A percentile compares a stretch with the other conserved stretches of the same genome.
These are phyloP conservation scores for Syritta pipiens DNA, from an alignment of 2,888 invertebrate species.

Conservation along the genomic window DNA sequence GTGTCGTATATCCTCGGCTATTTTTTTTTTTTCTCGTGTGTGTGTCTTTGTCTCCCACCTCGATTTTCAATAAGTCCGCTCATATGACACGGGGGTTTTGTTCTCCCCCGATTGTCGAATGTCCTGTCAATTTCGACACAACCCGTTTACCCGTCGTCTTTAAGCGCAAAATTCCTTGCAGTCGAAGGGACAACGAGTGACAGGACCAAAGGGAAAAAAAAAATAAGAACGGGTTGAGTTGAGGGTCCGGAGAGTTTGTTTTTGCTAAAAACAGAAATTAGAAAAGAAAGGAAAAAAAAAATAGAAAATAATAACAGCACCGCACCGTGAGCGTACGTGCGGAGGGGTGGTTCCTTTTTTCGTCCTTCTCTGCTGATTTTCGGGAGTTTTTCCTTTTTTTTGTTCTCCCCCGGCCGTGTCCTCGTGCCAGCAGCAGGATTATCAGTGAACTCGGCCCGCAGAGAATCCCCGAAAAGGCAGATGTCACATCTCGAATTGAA, in stretches of 20 bases:
- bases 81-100: constrained; percentile 40
- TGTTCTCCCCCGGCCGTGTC: not conserved
- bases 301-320: constrained; percentile 21
- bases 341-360: constrained; percentile 41
- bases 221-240: not conserved
- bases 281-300: constrained; percentile 64
- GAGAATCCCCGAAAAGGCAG: constrained; percentile 75
- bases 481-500: constrained; percentile 80
- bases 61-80: constrained; percentile 60
- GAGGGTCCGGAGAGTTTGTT: constrained; percentile 35
- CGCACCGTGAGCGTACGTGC: constrained; percentile 34
- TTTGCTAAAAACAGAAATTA: constrained; percentile 66
- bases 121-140: constrained; percentile 66
- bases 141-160: constrained; percentile 57
- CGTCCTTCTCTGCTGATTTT: constrained; percentile 33
- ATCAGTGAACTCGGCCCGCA: constrained; percentile 63
- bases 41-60: not conserved
- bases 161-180: constrained; percentile 39
- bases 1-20: not conserved
- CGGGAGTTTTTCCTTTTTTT: constrained; percentile 22
- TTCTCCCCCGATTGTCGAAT: constrained; percentile 27
- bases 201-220: constrained; percentile 14
- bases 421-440: constrained; percentile 57
- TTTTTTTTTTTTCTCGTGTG: not conserved
- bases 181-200: constrained; percentile 34